phyloP scores from a whole-genome alignment of 2,797 vertebrate species.

The Yasuhikotakia modesta region DNA sequence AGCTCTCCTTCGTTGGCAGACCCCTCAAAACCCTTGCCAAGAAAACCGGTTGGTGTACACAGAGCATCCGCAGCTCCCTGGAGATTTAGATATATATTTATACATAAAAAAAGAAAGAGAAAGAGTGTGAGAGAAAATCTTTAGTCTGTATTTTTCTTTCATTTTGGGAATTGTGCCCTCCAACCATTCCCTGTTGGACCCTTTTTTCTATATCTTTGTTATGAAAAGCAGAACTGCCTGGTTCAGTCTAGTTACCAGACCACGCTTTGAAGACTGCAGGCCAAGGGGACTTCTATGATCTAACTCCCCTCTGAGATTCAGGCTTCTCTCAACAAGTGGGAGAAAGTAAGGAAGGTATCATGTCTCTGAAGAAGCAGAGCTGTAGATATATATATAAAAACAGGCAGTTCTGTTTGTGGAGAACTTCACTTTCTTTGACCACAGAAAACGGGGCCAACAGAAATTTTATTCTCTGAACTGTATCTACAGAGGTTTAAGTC shows the following conservation, averaged over 20 bases:
- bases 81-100: constrained; percentile 31
- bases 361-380: constrained; percentile 5
- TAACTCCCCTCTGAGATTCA: constrained; percentile 68
- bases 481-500: not conserved
- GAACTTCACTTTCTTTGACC: constrained; percentile 27
- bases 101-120: constrained; percentile 24
- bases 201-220: constrained; percentile 43
- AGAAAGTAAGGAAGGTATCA: constrained; percentile 22
- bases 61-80: constrained; percentile 26
- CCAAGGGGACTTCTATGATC: constrained; percentile 72
- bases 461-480: constrained; percentile 7
- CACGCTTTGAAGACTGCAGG: constrained; percentile 74
- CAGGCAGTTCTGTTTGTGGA: constrained; percentile 9
- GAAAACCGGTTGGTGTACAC: constrained; percentile 42
- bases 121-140: constrained; percentile 40
- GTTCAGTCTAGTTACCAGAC: constrained; percentile 69
- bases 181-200: constrained; percentile 60
- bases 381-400: constrained; percentile 11
- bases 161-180: constrained; percentile 50
- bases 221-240: constrained; percentile 70
- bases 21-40: constrained; percentile 39
- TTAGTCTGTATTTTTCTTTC: constrained; percentile 58
- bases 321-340: constrained; percentile 26
- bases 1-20: constrained; percentile 22
- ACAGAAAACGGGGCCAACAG: constrained; percentile 13